Percentiles rank a stretch among this genome's conserved stretches.
These are phyloP conservation scores for Macropis europaea DNA, from an alignment of 2,888 invertebrate species.

Conservation along the genomic window DNA sequence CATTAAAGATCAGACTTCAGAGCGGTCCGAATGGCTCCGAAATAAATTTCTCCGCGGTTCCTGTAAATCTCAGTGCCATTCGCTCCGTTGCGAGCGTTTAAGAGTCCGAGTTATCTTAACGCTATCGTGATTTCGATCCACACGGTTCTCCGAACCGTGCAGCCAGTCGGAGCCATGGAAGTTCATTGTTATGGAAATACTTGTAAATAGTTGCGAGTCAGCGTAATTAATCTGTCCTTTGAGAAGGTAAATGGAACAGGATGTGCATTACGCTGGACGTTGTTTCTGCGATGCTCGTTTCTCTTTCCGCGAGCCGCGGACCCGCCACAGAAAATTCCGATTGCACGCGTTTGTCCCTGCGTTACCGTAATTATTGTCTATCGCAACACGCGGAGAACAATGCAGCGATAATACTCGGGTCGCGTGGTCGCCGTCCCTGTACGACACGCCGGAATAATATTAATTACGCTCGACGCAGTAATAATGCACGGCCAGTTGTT, in stretches of 20 bases:
- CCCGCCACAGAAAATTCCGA: not conserved
- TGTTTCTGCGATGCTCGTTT: not conserved
- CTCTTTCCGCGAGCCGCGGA: not conserved
- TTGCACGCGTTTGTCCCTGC: not conserved
- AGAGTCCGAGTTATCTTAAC: too few species aligned
- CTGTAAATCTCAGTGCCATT: too few species aligned
- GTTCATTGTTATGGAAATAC: too few species aligned
- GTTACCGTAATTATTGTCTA: slow-evolving; percentile 16
- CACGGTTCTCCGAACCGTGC: too few species aligned
- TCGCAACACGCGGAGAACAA: not conserved
- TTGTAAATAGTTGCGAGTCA: too few species aligned
- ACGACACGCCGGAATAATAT: slow-evolving; percentile 15
- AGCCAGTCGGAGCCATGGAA: too few species aligned
- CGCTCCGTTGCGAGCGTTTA: too few species aligned
- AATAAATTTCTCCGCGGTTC: too few species aligned
- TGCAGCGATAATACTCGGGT: slow-evolving; percentile 1
- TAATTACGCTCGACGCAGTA: slow-evolving; percentile 22
- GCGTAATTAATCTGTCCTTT: not conserved
- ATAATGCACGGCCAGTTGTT: not conserved
- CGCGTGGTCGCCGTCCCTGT: not conserved
- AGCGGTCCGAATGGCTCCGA: too few species aligned
- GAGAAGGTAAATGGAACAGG: not conserved
- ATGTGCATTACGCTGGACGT: too few species aligned
- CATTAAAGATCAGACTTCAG: too few species aligned
- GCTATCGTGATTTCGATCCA: too few species aligned